Evolutionary conservation across 2,113 vertebrate genomes (phyloP).

Genomic region (Thalassoma bifasciatum): DNA sequence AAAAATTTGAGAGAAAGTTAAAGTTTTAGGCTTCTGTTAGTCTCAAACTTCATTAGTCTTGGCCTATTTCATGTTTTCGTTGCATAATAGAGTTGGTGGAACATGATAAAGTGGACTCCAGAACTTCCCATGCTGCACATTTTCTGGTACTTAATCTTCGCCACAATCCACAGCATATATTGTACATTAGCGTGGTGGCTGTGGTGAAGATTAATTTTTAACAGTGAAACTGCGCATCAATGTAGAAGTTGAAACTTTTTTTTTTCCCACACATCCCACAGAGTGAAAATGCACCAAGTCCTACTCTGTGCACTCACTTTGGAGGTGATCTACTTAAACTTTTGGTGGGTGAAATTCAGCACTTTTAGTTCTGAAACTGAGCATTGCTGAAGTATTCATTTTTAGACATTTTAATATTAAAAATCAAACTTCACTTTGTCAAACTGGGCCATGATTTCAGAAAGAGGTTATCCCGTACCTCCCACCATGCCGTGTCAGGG

Average conservation of each 20-base stretch:
- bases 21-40: neutral
- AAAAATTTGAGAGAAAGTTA: no score
- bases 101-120: neutral
- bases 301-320: neutral
- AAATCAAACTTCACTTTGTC: neutral
- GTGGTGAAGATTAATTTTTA: neutral
- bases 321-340: neutral
- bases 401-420: neutral
- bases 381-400: neutral
- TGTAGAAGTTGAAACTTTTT: neutral
- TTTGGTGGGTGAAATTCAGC: neutral
- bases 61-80: neutral
- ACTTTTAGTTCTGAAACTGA: neutral
- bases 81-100: neutral
- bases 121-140: neutral
- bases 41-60: neutral
- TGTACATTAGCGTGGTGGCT: neutral
- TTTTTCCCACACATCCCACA: neutral
- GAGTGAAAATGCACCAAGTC: neutral
- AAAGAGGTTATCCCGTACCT: slow-evolving; percentile 81
- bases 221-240: neutral
- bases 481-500: slow-evolving; percentile 94
- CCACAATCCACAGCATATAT: neutral
- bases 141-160: neutral
- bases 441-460: neutral